phyloP scores from a whole-genome alignment of 2,113 vertebrate species.

The Pomatorhinus ruficollis region DNA sequence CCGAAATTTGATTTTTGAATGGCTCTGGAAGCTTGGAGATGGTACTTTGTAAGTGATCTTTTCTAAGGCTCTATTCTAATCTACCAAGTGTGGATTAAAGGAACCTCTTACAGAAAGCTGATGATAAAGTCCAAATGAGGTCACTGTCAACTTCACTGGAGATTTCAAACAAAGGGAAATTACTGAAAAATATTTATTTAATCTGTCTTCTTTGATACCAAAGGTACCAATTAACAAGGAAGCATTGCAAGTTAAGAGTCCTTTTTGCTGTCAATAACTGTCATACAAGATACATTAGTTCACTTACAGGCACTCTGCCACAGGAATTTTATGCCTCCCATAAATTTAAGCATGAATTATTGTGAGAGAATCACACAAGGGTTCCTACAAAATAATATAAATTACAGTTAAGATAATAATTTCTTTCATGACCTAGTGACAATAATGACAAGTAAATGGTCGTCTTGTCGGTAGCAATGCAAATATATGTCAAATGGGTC shows the following conservation, averaged over 20 bases:
- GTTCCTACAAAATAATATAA: neutral
- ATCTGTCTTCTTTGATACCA: conserved; percentile 9
- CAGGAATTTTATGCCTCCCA: neutral
- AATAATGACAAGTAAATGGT: conserved; percentile 35
- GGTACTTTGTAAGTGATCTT: no score
- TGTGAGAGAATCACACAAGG: neutral
- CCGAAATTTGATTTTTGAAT: no score
- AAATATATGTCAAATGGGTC: neutral
- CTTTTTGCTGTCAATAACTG: conserved; percentile 44
- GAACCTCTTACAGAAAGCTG: no score
- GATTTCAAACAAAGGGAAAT: neutral
- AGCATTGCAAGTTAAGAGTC: conserved; percentile 2
- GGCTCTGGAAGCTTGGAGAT: no score
- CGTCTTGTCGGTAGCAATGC: neutral
- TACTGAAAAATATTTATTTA: conserved; percentile 37
- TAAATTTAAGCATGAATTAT: conserved; percentile 32
- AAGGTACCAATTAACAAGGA: conserved; percentile 53
- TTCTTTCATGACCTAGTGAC: conserved; percentile 6
- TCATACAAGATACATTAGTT: conserved; percentile 37
- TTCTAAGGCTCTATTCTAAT: no score
- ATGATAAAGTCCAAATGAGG: no score
- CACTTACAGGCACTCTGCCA: conserved; percentile 5
- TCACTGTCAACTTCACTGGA: no score
- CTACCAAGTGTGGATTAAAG: no score
- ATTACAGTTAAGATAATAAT: neutral